These are phyloP conservation scores for Scaptomyza pallida DNA, from an alignment of 1,140 invertebrate genomes.

Conservation along the genomic window DNA sequence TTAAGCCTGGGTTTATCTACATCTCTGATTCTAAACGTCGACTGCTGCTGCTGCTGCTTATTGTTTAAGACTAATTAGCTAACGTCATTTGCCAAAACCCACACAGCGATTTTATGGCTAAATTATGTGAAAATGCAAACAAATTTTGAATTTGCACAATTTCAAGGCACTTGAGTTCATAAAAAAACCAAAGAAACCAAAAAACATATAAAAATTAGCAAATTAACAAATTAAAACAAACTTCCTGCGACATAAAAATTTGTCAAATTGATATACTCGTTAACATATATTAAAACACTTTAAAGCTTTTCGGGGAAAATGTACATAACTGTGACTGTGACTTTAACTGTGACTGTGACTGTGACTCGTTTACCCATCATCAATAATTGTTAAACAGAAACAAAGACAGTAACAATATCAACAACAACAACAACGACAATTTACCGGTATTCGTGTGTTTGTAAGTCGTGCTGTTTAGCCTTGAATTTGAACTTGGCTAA, in stretches of 20 bases:
- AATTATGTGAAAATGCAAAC: conserved; percentile 54
- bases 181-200: conserved; percentile 37
- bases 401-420: conserved; percentile 23
- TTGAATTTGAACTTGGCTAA: conserved; percentile 80
- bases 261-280: conserved; percentile 1
- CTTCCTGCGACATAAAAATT: conserved; percentile 20
- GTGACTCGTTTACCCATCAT: conserved; percentile 10
- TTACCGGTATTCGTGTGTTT: conserved; percentile 49
- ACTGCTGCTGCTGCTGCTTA: neutral
- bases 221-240: conserved; percentile 26
- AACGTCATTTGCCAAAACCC: conserved; percentile 36
- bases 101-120: conserved; percentile 39
- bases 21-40: conserved; percentile 14
- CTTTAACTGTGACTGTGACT: neutral
- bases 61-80: conserved; percentile 23
- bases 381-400: conserved; percentile 24
- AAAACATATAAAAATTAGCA: conserved; percentile 33
- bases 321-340: conserved; percentile 9
- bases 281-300: neutral
- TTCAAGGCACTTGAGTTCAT: conserved; percentile 56
- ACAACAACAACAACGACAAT: conserved; percentile 29
- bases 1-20: conserved; percentile 8
- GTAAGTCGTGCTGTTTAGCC: conserved; percentile 63
- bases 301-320: no score
- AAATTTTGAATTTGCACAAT: conserved; percentile 61